Conservation (phyloP, 2,797 vertebrate genomes). For the Lophius americanus region DNA sequence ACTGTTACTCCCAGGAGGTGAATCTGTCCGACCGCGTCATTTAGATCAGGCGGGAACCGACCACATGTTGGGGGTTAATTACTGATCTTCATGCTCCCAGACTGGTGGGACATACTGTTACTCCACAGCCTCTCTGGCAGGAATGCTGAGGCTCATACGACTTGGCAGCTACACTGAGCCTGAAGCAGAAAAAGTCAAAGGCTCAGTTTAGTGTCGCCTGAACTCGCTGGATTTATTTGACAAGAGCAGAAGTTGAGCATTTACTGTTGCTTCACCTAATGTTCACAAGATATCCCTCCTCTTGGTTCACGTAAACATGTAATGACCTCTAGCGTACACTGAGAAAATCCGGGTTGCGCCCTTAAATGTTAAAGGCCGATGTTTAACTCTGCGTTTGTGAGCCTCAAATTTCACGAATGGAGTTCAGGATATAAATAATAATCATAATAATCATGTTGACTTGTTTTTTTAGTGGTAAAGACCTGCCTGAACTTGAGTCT, state of each 20-base stretch:
- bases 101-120: constrained; percentile 30
- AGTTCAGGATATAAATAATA: too few species aligned
- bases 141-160: constrained; percentile 37
- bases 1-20: constrained; percentile 29
- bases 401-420: too few species aligned
- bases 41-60: constrained; percentile 40
- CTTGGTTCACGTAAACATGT: neutral
- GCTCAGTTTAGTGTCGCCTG: constrained; percentile 26
- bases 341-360: neutral
- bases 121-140: constrained; percentile 31
- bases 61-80: constrained; percentile 53
- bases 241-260: constrained; percentile 11
- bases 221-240: constrained; percentile 16
- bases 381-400: too few species aligned
- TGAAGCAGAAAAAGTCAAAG: constrained; percentile 28
- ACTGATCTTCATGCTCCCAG: constrained; percentile 40
- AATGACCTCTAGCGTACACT: too few species aligned
- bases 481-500: neutral
- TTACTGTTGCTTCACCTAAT: constrained; percentile 9
- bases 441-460: neutral
- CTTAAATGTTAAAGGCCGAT: too few species aligned
- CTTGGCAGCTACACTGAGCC: constrained; percentile 31
- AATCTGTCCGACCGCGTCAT: constrained; percentile 47
- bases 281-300: neutral
- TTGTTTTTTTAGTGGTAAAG: neutral